phyloP scores from a whole-genome alignment of 2,113 vertebrate genomes.

The Scomber japonicus region DNA sequence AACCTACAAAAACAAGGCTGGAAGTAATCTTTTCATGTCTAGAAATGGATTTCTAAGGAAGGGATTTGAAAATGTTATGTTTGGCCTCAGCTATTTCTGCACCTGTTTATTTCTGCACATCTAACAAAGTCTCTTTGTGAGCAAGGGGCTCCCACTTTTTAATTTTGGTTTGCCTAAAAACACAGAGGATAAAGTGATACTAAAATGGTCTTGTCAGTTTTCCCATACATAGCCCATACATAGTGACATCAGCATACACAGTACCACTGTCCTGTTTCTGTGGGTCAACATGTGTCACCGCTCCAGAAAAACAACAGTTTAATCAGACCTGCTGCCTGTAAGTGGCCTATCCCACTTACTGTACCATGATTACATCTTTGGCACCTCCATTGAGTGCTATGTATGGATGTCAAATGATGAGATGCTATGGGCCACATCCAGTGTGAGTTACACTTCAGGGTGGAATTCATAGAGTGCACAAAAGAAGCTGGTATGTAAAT shows the following conservation, averaged over 20 bases:
- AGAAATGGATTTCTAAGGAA: too few species aligned
- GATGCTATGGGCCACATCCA: not conserved
- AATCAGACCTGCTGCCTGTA: not conserved
- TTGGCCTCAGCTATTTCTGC: too few species aligned
- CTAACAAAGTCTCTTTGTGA: too few species aligned
- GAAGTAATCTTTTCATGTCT: too few species aligned
- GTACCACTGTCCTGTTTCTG: not conserved
- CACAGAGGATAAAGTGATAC: too few species aligned
- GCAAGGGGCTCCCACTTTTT: too few species aligned
- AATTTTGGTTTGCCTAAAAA: too few species aligned
- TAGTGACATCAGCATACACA: not conserved
- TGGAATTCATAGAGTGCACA: not conserved
- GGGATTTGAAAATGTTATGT: too few species aligned
- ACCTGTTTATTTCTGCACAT: too few species aligned
- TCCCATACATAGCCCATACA: too few species aligned
- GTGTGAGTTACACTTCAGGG: not conserved
- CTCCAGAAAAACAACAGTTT: slow-evolving; percentile 1
- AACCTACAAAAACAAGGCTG: too few species aligned
- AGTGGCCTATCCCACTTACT: not conserved
- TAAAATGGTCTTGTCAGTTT: not conserved
- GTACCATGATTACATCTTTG: not conserved
- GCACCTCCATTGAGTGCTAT: not conserved
- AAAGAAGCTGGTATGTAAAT: not conserved
- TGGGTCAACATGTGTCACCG: not conserved
- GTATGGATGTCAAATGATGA: not conserved